Evolutionary conservation across 2,888 invertebrate species (phyloP), one percentile per base, ranked within the genome.

Genomic region (Metallyticus violacea): DNA sequence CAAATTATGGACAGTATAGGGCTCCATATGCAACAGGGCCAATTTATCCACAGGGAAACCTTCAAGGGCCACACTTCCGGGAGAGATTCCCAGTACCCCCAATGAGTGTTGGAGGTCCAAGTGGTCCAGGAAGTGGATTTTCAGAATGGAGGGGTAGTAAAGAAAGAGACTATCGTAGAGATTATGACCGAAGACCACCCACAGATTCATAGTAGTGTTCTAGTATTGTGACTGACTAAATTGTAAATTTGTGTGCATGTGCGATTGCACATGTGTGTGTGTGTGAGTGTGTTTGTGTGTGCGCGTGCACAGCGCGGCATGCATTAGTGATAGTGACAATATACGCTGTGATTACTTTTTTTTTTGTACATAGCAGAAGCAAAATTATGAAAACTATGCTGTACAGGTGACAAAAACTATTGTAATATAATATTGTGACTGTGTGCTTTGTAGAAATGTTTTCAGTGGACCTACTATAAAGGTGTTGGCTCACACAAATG

Each of bases 141-240:
- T 81, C 81, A 26, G 88, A 88, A 29, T 88, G 88, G 84, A 81
- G 88, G 26, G 88, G 87, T 26, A 83, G 85, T 6, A 90, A 91
- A 15, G 92, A 91, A 88, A 91, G 92, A 87, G 92, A 92, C 86
- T 92, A 92, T 87, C 90, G 95, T 87, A 91, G 95, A 88, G 95
- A 95, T 89, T 95, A 95, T 89, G 95, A 95, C 90, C 92, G 95
- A 88, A 93, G 95, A 89, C 94, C 94, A 87, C 89, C 94, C 30
- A 88, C 89, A 26, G 89, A 89, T 85, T 89, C 89, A 77, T 89
- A 89, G 88, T 88, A 87, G 85, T 87, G 83, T 26, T 79, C 7
- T 28, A 62, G 79, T 79, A 27, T 15, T 26, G 25, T 4, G 79
- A 27, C 26, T 9, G 25, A 79, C 9, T 27, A 25, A 27, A 26